Percentiles rank a stretch among this genome's conserved stretches.
phyloP scores from a whole-genome alignment of 37 sponge, comb jelly and placozoan genomes.

The Sycon ciliatum region DNA sequence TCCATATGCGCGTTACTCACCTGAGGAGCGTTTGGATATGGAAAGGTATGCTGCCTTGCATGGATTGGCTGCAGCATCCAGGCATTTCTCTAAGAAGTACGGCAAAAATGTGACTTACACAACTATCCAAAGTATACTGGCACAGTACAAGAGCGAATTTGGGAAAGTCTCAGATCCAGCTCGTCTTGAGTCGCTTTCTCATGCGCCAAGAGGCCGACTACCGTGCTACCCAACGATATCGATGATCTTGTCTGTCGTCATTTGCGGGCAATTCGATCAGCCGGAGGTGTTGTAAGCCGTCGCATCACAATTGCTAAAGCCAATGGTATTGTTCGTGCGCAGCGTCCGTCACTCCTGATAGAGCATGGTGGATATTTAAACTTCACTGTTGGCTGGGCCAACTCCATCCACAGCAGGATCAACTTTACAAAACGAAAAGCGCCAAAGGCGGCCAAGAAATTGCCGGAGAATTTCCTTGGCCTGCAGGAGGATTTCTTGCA shows the following conservation, averaged over 20 bases:
- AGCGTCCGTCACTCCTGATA: background rate
- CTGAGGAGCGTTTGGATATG: slow-evolving; percentile 30
- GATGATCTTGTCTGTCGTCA: background rate
- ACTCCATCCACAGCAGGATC: background rate
- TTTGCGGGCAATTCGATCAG: background rate
- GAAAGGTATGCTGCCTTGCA: slow-evolving; percentile 17
- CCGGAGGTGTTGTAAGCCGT: background rate
- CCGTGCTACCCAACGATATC: background rate
- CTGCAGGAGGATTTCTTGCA: background rate
- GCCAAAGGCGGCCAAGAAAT: background rate
- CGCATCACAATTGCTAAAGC: background rate
- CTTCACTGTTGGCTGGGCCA: background rate
- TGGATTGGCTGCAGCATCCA: slow-evolving; percentile 19
- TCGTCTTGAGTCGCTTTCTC: background rate
- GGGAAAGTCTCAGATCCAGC: background rate
- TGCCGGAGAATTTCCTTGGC: background rate
- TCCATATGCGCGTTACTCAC: slow-evolving; percentile 25
- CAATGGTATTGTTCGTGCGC: background rate
- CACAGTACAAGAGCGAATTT: background rate
- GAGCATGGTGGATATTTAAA: background rate
- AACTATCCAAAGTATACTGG: background rate
- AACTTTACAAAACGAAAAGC: background rate
- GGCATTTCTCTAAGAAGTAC: background rate
- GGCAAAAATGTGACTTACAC: background rate
- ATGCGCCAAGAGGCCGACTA: background rate